phyloP scores from a whole-genome alignment of 2,797 vertebrate species.

The Intellagama lesueurii region DNA sequence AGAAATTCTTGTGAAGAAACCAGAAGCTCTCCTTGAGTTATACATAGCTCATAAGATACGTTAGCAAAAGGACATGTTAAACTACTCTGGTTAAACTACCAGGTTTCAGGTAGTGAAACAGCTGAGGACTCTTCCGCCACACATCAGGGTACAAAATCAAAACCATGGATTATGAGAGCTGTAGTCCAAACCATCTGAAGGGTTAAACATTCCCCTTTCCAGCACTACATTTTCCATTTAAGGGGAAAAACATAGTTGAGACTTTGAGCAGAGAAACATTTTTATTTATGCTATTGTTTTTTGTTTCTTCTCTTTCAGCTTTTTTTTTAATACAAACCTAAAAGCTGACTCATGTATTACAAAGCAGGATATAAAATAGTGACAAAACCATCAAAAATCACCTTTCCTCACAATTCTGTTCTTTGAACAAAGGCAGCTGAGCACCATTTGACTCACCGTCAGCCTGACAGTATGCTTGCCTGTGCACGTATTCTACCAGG shows the following conservation, averaged over 20 bases:
- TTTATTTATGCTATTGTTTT: background rate
- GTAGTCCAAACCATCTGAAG: background rate
- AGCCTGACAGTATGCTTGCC: background rate
- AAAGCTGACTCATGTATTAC: constrained; percentile 14
- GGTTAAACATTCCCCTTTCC: background rate
- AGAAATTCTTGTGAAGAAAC: background rate
- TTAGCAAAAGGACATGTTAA: background rate
- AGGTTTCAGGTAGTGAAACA: no score
- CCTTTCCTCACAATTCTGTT: background rate
- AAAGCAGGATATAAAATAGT: background rate
- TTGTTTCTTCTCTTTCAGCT: background rate
- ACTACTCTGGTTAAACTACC: no score
- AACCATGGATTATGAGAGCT: background rate
- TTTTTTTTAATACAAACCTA: background rate
- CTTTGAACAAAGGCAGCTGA: background rate
- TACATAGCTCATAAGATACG: background rate
- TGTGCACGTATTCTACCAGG: background rate
- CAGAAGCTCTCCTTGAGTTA: background rate
- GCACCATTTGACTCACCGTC: background rate
- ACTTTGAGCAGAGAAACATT: background rate
- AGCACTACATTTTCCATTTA: background rate
- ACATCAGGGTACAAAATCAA: no score
- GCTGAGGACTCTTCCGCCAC: no score
- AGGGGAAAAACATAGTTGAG: background rate
- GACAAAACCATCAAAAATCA: background rate